Conservation (phyloP, 2,113 vertebrate species). For the Uria aalge region DNA sequence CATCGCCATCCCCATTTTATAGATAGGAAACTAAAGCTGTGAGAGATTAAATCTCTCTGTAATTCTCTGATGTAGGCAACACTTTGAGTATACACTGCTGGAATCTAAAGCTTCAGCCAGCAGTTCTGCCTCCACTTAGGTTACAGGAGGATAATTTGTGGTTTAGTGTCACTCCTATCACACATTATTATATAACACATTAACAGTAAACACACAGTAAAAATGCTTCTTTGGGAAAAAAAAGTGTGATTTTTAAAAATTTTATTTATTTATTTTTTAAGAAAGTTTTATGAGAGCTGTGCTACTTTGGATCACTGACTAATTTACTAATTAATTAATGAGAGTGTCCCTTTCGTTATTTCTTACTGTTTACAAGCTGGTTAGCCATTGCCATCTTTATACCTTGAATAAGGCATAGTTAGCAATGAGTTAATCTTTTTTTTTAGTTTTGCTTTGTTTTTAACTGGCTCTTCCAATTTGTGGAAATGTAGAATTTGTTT, state of each 20-base stretch:
- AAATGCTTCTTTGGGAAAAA: not conserved
- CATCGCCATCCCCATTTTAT: not conserved
- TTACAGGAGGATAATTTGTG: not conserved
- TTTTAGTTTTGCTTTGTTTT: not conserved
- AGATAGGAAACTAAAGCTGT: not conserved
- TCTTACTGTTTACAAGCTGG: not conserved
- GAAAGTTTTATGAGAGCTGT: not conserved
- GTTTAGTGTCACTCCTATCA: not conserved
- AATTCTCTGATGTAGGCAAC: not conserved
- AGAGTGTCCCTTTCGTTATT: not conserved
- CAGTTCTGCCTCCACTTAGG: not conserved
- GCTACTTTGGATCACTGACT: not conserved
- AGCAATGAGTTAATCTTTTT: not conserved
- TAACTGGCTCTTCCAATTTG: constrained; percentile 10
- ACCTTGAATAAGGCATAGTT: not conserved
- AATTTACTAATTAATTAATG: not conserved
- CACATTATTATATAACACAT: not conserved
- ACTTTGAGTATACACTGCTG: not conserved
- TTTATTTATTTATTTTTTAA: not conserved
- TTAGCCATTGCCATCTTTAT: not conserved
- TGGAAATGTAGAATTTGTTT: constrained; percentile 54
- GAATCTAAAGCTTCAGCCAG: not conserved
- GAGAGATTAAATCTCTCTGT: not conserved
- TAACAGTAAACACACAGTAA: not conserved
- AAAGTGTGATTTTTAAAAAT: not conserved